These are phyloP conservation scores for Idaea aversata DNA, from an alignment of 2,888 invertebrate species.

Conservation along the genomic window DNA sequence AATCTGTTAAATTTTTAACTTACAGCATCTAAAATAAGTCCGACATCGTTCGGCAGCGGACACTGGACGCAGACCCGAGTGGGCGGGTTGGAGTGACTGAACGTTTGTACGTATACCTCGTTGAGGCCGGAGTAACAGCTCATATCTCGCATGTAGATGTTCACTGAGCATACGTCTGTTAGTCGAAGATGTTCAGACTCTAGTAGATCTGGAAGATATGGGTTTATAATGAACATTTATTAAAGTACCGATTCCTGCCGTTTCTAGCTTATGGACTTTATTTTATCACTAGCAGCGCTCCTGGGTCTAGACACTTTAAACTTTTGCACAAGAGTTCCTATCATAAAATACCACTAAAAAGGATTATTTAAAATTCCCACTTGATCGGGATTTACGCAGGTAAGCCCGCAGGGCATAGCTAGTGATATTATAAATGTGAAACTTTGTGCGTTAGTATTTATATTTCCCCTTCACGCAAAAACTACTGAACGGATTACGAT, in stretches of 20 bases:
- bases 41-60: slow-evolving; percentile 85
- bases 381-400: not conserved
- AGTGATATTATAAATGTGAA: too few species aligned
- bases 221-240: not conserved
- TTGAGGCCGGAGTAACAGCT: slow-evolving; percentile 88
- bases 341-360: too few species aligned
- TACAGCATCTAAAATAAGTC: slow-evolving; percentile 88
- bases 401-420: too few species aligned
- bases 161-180: slow-evolving; percentile 88
- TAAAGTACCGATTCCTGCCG: too few species aligned
- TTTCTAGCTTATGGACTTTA: too few species aligned
- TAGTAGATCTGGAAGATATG: slow-evolving; percentile 67
- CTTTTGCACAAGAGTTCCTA: too few species aligned
- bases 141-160: slow-evolving; percentile 92
- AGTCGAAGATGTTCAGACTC: slow-evolving; percentile 74
- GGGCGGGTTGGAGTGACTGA: slow-evolving; percentile 90
- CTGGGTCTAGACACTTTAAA: too few species aligned
- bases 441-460: too few species aligned
- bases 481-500: not conserved
- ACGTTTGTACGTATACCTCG: slow-evolving; percentile 86
- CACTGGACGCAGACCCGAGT: slow-evolving; percentile 92
- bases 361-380: too few species aligned
- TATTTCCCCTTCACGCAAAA: too few species aligned
- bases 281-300: too few species aligned
- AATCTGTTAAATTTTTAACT: slow-evolving; percentile 34